Conservation (phyloP, 2,797 vertebrate species). For the Sebastes wilsoni region DNA sequence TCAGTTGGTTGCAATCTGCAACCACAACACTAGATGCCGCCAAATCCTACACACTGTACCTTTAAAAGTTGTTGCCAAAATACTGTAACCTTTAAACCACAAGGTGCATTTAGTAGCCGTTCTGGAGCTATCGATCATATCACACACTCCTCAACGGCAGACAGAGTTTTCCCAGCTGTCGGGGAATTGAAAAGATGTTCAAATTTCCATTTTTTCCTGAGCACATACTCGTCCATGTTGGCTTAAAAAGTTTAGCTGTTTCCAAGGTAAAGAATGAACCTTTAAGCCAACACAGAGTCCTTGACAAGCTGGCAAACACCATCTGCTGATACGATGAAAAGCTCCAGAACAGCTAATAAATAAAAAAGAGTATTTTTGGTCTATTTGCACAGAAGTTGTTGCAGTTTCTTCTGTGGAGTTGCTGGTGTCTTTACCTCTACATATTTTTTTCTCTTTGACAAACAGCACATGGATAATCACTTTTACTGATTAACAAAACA, state of each 20-base stretch:
- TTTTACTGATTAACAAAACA: slow-evolving; percentile 52
- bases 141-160: background rate
- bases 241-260: background rate
- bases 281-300: background rate
- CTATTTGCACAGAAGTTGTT: background rate
- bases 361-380: background rate
- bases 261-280: background rate
- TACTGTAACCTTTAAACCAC: background rate
- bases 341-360: background rate
- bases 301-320: background rate
- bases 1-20: too few species aligned
- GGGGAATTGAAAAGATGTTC: background rate
- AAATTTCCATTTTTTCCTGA: background rate
- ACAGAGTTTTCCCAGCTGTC: background rate
- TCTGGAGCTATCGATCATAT: background rate
- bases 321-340: background rate
- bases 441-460: background rate
- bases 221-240: background rate
- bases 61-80: background rate
- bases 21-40: too few species aligned
- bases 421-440: slow-evolving; percentile 6
- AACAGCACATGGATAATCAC: slow-evolving; percentile 48
- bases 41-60: too few species aligned
- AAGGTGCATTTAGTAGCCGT: background rate
- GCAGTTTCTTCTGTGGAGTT: background rate